Evolutionary conservation across 1,140 invertebrate species (phyloP).

Genomic region (Chionoecetes opilio): DNA sequence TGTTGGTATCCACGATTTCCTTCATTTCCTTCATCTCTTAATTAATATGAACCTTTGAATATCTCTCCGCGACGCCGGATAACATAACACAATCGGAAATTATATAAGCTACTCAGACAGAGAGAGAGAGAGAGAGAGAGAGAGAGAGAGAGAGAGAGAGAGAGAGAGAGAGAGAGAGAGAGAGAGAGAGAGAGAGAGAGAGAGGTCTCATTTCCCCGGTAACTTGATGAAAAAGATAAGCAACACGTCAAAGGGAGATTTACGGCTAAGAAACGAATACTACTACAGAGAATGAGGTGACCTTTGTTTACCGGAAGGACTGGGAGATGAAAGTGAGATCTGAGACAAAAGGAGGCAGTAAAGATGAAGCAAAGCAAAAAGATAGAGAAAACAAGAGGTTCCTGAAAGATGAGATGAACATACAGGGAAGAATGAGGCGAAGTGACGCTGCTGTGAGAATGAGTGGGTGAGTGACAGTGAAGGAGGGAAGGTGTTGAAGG

Average conservation of each 20-base stretch:
- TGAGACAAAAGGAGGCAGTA: too few species aligned
- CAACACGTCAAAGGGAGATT: background rate
- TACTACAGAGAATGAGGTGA: background rate
- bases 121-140: constrained; percentile 27
- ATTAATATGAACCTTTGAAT: too few species aligned
- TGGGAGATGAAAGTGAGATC: background rate
- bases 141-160: constrained; percentile 23
- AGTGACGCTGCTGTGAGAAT: background rate
- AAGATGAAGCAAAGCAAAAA: too few species aligned
- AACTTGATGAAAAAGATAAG: background rate
- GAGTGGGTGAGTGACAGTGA: background rate
- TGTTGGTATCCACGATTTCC: too few species aligned
- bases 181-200: background rate
- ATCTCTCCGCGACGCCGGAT: too few species aligned
- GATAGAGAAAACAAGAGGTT: too few species aligned
- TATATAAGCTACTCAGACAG: background rate
- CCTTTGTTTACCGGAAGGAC: background rate
- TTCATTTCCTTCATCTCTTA: too few species aligned
- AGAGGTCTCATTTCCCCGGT: background rate
- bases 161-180: background rate
- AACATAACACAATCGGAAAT: too few species aligned
- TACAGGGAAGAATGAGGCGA: background rate
- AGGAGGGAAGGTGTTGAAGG: background rate
- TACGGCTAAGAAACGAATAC: background rate
- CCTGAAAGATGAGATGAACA: too few species aligned